A percentile compares a stretch with the other conserved stretches of the same genome.
These are phyloP conservation scores for Callospermophilus lateralis DNA, from an alignment of 2,113 vertebrate species.

Conservation along the genomic window DNA sequence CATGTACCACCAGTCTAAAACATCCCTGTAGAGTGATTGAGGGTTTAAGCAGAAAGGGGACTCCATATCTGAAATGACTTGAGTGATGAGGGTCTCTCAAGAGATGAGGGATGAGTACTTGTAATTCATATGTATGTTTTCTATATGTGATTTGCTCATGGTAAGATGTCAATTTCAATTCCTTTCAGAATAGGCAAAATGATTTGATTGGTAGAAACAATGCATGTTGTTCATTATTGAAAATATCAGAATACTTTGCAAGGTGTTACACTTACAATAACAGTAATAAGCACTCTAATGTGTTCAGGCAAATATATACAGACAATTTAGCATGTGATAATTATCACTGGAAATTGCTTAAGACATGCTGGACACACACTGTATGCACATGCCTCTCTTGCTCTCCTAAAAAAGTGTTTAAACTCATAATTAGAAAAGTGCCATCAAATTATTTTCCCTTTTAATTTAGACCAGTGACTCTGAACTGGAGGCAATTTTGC, in stretches of 20 bases:
- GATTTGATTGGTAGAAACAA: neutral
- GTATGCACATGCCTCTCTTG: neutral
- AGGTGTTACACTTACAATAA: neutral
- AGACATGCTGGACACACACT: neutral
- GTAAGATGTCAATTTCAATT: neutral
- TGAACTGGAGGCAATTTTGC: neutral
- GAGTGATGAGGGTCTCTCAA: neutral
- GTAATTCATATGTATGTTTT: neutral
- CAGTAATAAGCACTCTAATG: neutral
- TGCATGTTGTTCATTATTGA: neutral
- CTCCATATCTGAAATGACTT: neutral
- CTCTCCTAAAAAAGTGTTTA: neutral
- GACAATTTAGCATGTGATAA: conserved; percentile 21
- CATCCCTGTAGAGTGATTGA: neutral
- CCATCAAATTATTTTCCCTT: neutral
- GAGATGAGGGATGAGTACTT: neutral
- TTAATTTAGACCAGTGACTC: neutral
- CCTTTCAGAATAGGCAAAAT: neutral
- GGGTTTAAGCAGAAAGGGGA: neutral
- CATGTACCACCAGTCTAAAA: neutral
- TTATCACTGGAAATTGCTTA: neutral
- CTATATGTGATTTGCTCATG: neutral
- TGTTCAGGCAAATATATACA: conserved; percentile 8
- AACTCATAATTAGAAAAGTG: neutral
- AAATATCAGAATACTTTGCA: neutral